These are phyloP conservation scores for Apodemus speciosus DNA, from an alignment of 2,113 vertebrate genomes.

Conservation along the genomic window DNA sequence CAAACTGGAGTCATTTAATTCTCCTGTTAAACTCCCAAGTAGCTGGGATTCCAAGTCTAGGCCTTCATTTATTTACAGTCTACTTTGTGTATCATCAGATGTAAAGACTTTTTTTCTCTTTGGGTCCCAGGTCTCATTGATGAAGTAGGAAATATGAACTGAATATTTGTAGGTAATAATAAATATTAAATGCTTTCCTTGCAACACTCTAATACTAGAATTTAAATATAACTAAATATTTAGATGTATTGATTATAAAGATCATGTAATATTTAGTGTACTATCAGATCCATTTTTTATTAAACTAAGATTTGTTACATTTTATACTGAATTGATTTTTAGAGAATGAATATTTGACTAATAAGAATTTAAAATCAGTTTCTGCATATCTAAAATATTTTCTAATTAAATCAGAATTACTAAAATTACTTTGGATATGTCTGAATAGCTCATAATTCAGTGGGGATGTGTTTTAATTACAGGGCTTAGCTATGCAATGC, in stretches of 20 bases:
- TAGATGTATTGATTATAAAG: background rate
- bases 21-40: background rate
- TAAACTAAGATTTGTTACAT: slow-evolving; percentile 35
- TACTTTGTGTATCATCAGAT: background rate
- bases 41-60: background rate
- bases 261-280: background rate
- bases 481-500: slow-evolving; percentile 19
- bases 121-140: background rate
- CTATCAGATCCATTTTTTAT: background rate
- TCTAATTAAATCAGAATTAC: slow-evolving; percentile 39
- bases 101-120: slow-evolving; percentile 26
- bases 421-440: slow-evolving; percentile 41
- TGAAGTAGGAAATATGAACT: slow-evolving; percentile 42
- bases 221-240: slow-evolving; percentile 26
- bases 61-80: background rate
- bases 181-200: slow-evolving; percentile 26
- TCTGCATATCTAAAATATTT: slow-evolving; percentile 40
- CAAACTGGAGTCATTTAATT: background rate
- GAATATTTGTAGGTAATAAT: background rate
- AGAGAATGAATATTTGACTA: slow-evolving; percentile 40
- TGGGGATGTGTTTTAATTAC: slow-evolving; percentile 51
- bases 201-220: background rate
- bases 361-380: slow-evolving; percentile 2
- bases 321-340: slow-evolving; percentile 41
- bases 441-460: slow-evolving; percentile 53